A percentile compares a stretch with the other conserved stretches of the same genome.
Evolutionary conservation across 1,140 invertebrate species (phyloP).

Genomic region (Globodera ellingtonae): DNA sequence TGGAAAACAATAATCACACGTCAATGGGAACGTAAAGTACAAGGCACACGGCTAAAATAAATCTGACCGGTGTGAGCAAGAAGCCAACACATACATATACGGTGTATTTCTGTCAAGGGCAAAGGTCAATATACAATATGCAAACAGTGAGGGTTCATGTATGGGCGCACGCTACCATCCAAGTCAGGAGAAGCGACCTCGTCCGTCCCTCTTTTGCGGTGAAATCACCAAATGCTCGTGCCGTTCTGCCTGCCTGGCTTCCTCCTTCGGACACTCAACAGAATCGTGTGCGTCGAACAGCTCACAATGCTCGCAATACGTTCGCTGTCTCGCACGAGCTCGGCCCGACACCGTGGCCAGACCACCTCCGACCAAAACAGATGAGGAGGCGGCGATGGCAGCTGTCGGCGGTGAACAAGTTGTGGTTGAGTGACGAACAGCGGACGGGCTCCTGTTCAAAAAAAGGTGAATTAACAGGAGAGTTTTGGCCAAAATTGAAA

Average conservation of each 20-base stretch:
- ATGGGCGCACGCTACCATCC: neutral
- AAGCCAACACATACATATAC: too few relatives aligned
- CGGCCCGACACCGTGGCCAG: constrained; percentile 4
- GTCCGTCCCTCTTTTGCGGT: neutral
- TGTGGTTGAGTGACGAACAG: neutral
- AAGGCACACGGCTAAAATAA: too few relatives aligned
- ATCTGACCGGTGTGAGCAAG: too few relatives aligned
- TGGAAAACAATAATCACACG: too few relatives aligned
- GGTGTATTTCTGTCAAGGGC: too few relatives aligned
- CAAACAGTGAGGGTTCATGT: too few relatives aligned
- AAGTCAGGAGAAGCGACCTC: neutral
- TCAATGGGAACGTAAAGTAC: too few relatives aligned
- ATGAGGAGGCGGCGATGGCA: neutral
- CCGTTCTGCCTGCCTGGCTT: constrained; percentile 14
- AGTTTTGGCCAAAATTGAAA: too few relatives aligned
- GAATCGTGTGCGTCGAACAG: constrained; percentile 93
- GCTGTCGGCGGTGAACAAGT: neutral
- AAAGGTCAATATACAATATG: too few relatives aligned
- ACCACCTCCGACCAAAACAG: neutral
- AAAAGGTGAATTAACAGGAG: too few relatives aligned
- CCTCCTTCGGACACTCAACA: constrained; percentile 84
- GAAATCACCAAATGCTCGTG: constrained; percentile 22
- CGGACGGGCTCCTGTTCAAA: neutral
- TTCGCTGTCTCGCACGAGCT: constrained; percentile 68
- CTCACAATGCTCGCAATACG: constrained; percentile 97